A percentile compares a stretch with the other conserved stretches of the same genome.
Evolutionary conservation across 2,113 vertebrate species (phyloP).

Genomic region (Platycercus adscitus): DNA sequence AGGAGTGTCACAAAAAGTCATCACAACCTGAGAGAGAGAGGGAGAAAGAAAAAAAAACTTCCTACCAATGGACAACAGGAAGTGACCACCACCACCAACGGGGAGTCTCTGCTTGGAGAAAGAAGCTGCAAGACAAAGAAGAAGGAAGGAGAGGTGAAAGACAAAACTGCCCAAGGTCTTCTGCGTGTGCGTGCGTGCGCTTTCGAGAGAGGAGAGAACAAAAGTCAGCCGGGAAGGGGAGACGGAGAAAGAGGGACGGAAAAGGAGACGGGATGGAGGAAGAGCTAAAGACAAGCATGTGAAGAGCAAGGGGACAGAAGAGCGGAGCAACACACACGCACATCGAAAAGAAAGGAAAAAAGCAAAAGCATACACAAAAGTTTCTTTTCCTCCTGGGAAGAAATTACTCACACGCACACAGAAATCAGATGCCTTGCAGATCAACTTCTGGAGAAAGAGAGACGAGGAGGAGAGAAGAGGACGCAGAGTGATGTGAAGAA

Average conservation of each 20-base stretch:
- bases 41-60: conserved; percentile 42
- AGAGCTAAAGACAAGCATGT: neutral
- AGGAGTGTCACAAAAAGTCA: conserved; percentile 49
- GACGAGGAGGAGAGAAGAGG: neutral
- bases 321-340: neutral
- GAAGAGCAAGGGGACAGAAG: neutral
- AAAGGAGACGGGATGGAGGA: conserved; percentile 12
- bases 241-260: neutral
- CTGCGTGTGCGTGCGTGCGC: neutral
- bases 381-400: conserved; percentile 34
- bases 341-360: neutral
- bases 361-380: conserved; percentile 7
- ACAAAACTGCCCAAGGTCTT: conserved; percentile 45
- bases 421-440: conserved; percentile 10
- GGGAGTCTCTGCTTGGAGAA: conserved; percentile 57
- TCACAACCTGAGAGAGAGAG: conserved; percentile 44
- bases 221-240: conserved; percentile 48
- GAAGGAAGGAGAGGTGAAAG: conserved; percentile 63
- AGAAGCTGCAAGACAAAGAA: conserved; percentile 70
- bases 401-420: neutral
- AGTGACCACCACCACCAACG: conserved; percentile 60
- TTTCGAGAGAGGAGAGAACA: conserved; percentile 56
- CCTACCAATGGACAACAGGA: conserved; percentile 71
- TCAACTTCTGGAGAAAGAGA: conserved; percentile 5
- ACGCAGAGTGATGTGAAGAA: conserved; percentile 21